Conservation (phyloP, 2,888 invertebrate genomes). For the Choreutis nemorana region DNA sequence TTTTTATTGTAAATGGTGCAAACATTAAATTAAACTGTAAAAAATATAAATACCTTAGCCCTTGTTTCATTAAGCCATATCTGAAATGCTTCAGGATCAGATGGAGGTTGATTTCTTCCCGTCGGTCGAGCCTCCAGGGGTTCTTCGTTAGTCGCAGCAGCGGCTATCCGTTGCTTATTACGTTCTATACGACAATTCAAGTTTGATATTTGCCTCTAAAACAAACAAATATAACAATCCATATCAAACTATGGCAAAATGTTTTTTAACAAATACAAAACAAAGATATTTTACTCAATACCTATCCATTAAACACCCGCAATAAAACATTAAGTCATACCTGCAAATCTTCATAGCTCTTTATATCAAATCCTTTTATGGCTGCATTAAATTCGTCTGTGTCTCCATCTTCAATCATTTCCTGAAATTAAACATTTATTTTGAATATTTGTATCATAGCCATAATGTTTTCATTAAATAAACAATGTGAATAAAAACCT, state of each 20-base stretch:
- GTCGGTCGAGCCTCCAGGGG: constrained; percentile 24
- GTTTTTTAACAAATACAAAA: too few relatives aligned
- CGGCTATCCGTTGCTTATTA: constrained; percentile 77
- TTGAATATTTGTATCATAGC: not conserved
- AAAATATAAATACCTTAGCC: too few relatives aligned
- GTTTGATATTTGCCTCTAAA: constrained; percentile 69
- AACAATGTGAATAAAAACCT: constrained; percentile 41
- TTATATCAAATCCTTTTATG: constrained; percentile 77
- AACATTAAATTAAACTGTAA: constrained; percentile 14
- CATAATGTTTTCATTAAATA: not conserved
- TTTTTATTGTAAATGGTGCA: too few relatives aligned
- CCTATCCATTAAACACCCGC: too few relatives aligned
- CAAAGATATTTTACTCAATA: not conserved
- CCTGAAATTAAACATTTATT: constrained; percentile 25
- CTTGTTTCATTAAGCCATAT: constrained; percentile 64
- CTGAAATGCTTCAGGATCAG: constrained; percentile 56
- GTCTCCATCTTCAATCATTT: constrained; percentile 75
- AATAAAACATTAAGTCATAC: constrained; percentile 43
- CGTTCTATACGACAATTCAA: constrained; percentile 78
- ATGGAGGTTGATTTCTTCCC: constrained; percentile 48
- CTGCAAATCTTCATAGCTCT: constrained; percentile 80
- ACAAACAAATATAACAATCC: too few relatives aligned
- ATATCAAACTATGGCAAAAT: too few relatives aligned
- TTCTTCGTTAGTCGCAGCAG: constrained; percentile 73
- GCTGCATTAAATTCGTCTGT: constrained; percentile 77